Conservation (phyloP, 2,113 vertebrate genomes). For the Plecotus auritus region DNA sequence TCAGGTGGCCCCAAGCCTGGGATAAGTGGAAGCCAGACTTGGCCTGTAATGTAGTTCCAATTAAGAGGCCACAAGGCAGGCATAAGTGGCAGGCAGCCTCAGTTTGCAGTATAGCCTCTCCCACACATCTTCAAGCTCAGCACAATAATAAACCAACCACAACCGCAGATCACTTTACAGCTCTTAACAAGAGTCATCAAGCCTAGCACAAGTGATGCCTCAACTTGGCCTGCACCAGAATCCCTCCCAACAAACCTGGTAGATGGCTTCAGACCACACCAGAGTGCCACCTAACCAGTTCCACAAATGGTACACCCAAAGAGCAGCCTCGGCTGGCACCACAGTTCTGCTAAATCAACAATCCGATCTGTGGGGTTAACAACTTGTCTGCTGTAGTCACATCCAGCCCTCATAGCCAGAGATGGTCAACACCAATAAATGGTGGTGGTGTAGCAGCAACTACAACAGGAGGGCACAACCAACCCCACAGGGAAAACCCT, state of each 20-base stretch:
- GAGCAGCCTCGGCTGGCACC: background rate
- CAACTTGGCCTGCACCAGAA: background rate
- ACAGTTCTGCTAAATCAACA: background rate
- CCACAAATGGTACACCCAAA: background rate
- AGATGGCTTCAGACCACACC: background rate
- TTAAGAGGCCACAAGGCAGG: background rate
- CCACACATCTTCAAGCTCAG: background rate
- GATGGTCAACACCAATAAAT: background rate
- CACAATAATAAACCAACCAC: background rate
- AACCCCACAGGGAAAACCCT: background rate
- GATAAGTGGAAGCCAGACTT: background rate
- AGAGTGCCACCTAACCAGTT: background rate
- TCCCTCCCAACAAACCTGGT: background rate
- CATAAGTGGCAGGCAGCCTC: background rate
- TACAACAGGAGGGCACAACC: background rate
- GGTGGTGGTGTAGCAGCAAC: background rate
- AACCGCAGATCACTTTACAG: background rate
- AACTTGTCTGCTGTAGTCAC: background rate
- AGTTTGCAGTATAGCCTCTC: background rate
- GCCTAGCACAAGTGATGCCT: background rate
- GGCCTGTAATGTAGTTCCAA: background rate
- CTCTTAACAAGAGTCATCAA: background rate
- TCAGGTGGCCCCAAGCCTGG: background rate
- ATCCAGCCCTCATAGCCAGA: background rate
- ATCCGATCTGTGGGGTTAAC: background rate